Percentiles rank a stretch among this genome's conserved stretches.
Evolutionary conservation across 2,113 vertebrate genomes (phyloP).

Genomic region (Gadus chalcogrammus): DNA sequence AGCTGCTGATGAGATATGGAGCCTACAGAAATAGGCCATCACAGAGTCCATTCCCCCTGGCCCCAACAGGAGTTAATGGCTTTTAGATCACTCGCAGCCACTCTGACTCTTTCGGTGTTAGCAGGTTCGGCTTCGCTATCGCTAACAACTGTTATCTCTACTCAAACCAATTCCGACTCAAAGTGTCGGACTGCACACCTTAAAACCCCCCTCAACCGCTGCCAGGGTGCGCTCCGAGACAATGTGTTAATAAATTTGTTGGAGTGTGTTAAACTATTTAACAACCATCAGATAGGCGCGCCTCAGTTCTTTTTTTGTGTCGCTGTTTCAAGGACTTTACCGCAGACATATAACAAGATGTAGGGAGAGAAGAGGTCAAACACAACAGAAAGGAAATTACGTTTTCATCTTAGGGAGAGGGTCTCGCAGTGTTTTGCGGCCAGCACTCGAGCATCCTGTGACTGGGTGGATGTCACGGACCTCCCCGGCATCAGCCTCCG

Average conservation of each 20-base stretch:
- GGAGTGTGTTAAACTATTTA: background rate
- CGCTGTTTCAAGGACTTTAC: too few relatives aligned
- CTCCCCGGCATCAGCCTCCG: too few relatives aligned
- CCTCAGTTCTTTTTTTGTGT: too few relatives aligned
- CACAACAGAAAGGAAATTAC: too few relatives aligned
- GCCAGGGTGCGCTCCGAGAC: background rate
- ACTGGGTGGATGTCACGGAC: too few relatives aligned
- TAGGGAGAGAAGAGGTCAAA: too few relatives aligned
- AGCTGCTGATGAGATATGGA: conserved; percentile 64
- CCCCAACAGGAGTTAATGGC: conserved; percentile 58
- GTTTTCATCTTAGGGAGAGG: too few relatives aligned
- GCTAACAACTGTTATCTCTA: conserved; percentile 46
- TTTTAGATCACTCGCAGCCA: conserved; percentile 57
- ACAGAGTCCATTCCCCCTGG: conserved; percentile 49
- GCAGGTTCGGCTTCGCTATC: conserved; percentile 52
- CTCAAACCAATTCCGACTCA: conserved; percentile 37
- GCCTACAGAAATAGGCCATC: conserved; percentile 70
- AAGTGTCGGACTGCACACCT: conserved; percentile 23
- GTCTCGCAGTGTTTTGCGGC: too few relatives aligned
- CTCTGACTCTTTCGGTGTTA: conserved; percentile 46
- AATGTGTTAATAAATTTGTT: background rate
- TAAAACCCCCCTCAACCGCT: conserved; percentile 1
- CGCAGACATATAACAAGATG: too few relatives aligned
- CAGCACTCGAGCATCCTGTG: too few relatives aligned
- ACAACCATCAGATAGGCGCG: too few relatives aligned